These are phyloP conservation scores for Calonectris borealis DNA, from an alignment of 2,113 vertebrate genomes.

Conservation along the genomic window DNA sequence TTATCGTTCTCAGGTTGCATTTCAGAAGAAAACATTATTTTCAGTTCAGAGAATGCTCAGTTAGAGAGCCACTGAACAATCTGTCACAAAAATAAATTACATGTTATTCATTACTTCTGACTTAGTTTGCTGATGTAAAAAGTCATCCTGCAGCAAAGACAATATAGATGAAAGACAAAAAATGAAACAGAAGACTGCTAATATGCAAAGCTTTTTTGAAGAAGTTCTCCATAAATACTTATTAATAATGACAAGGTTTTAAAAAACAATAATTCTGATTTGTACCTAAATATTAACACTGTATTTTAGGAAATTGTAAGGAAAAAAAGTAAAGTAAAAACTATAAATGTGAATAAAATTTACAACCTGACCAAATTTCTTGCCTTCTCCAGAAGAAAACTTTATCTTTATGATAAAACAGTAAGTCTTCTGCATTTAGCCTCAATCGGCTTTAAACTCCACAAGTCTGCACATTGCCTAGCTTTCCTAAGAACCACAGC, in stretches of 20 bases:
- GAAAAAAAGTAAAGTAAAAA: not conserved
- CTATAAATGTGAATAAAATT: not conserved
- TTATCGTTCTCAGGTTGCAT: not conserved
- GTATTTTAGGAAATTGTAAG: not conserved
- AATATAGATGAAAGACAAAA: not conserved
- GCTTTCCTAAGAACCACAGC: not conserved
- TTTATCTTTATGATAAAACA: not conserved
- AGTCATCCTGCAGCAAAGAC: not conserved
- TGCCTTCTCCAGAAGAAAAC: not conserved
- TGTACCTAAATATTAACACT: not conserved
- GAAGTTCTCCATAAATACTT: not conserved
- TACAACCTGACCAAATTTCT: not conserved
- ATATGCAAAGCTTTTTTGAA: not conserved
- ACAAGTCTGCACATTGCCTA: not conserved
- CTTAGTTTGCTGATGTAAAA: not conserved
- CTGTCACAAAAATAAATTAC: not conserved
- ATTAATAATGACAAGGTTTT: not conserved
- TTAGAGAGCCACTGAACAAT: not conserved
- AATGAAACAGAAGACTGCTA: not conserved
- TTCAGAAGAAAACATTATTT: not conserved
- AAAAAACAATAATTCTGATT: not conserved
- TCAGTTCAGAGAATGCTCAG: not conserved
- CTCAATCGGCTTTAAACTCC: not conserved
- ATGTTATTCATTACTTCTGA: not conserved
- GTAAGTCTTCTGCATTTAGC: not conserved